Evolutionary conservation across 30 jellyfish, hydroid and myxozoan species (phyloP), one percentile per base, ranked within the genome.

Genomic region (Aurelia sp.): DNA sequence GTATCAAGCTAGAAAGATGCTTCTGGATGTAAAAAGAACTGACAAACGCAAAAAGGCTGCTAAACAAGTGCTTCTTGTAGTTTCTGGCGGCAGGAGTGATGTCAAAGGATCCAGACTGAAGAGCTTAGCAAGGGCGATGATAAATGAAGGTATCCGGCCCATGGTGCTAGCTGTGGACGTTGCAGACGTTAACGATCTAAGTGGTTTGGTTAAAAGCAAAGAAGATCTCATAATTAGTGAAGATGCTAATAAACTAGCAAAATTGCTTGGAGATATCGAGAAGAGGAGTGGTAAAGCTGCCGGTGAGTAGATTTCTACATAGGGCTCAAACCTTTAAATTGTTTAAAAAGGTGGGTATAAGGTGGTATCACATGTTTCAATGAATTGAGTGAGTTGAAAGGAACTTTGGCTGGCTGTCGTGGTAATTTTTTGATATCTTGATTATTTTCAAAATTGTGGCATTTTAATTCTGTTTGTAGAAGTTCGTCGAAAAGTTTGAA

Each of bases 121-220:
- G n/a, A 41, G n/a, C 2, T 48, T 62, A 22, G 73, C 89, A 17
- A 18, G 19, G 63, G 71, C 6, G 81, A 33, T 62, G 30, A 13
- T 11, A 9, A 30, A n/a, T 11, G 18, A n/a, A 13, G 62, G 52
- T 4, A 78, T 78, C 11, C n/a, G 72, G 12, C 89, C 79, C 62
- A 44, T 78, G 15, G 47, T 78, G 11, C 33, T 78, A 13, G 66
- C 83, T 65, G 90, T 67, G 17, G 57, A 35, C n/a, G 77, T 21
- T 33, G 59, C 19, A 21, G 59, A 66, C 59, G 35, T 17, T 5
- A 33, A n/a, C 18, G 51, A 66, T 21, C 55, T 66, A 5, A 6
- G 19, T 16, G 17, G 16, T 27, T 4, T 66, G 23, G 76, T 35
- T 18, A 35, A 30, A 21, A 33, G n/a, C 3, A 13, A 30, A n/a